These are phyloP conservation scores for Drosophila acutilabella DNA, from an alignment of 2,888 invertebrate species.

Conservation along the genomic window DNA sequence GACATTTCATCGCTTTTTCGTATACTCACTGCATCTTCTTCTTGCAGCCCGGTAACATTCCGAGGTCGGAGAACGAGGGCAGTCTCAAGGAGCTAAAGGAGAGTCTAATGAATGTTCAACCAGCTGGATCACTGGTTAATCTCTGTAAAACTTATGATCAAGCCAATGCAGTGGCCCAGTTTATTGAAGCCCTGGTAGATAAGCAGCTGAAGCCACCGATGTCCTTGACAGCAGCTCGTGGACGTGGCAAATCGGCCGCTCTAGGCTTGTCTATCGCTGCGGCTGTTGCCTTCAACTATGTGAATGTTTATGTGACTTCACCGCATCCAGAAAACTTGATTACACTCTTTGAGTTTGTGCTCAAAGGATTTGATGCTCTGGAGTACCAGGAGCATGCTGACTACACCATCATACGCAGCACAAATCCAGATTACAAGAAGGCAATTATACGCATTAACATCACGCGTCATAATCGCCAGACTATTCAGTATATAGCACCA, in stretches of 20 bases:
- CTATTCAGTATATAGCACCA: slow-evolving; percentile 98
- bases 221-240: slow-evolving; percentile 97
- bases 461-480: slow-evolving; percentile 95
- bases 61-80: slow-evolving; percentile 85
- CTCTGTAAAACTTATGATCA: slow-evolving; percentile 97
- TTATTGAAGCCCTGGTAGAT: slow-evolving; percentile 97
- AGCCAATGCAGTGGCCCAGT: slow-evolving; percentile 95
- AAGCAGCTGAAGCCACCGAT: slow-evolving; percentile 94
- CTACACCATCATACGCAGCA: slow-evolving; percentile 96
- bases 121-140: slow-evolving; percentile 94
- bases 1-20: background rate
- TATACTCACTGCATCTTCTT: no score
- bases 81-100: slow-evolving; percentile 92
- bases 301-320: slow-evolving; percentile 98
- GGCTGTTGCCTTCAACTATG: slow-evolving; percentile 91
- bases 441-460: slow-evolving; percentile 97
- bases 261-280: slow-evolving; percentile 96
- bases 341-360: slow-evolving; percentile 98
- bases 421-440: slow-evolving; percentile 98
- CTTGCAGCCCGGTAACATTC: slow-evolving; percentile 77
- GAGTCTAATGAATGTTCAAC: slow-evolving; percentile 95
- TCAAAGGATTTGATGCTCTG: slow-evolving; percentile 97
- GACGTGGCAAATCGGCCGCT: slow-evolving; percentile 99
- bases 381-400: slow-evolving; percentile 98
- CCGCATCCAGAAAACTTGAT: slow-evolving; percentile 99